phyloP scores from a whole-genome alignment of 2,113 vertebrate genomes.

The Puffinus mauretanicus region DNA sequence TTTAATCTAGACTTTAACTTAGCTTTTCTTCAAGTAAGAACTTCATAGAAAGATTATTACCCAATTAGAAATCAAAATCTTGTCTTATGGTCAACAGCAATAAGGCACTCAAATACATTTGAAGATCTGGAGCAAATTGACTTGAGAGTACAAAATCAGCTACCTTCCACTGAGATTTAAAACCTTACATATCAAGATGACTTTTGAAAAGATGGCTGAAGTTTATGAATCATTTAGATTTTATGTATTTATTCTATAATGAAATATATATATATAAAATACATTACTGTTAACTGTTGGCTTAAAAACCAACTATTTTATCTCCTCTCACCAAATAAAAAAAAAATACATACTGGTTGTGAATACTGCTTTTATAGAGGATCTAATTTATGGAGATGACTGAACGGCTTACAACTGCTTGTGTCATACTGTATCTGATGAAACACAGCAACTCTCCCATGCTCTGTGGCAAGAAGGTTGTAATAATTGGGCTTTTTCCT shows the following conservation, averaged over 20 bases:
- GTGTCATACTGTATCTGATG: not conserved
- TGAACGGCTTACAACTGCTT: not conserved
- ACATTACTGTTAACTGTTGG: not conserved
- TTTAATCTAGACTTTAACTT: slow-evolving; percentile 50
- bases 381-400: not conserved
- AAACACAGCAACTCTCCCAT: not conserved
- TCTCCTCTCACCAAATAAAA: not conserved
- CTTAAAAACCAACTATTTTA: not conserved
- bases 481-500: not conserved
- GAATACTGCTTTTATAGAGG: not conserved
- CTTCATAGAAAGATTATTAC: slow-evolving; percentile 30
- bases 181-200: not conserved
- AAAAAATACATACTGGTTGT: not conserved
- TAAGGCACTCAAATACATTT: not conserved
- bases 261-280: not conserved
- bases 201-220: not conserved
- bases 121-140: not conserved
- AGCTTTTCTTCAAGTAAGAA: slow-evolving; percentile 9
- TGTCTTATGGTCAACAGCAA: not conserved
- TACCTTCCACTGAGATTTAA: not conserved
- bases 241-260: not conserved
- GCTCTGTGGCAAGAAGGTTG: not conserved
- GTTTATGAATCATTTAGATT: not conserved
- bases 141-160: not conserved
- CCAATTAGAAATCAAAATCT: slow-evolving; percentile 44